A percentile compares a stretch with the other conserved stretches of the same genome.
These are phyloP conservation scores for Acanthurus lineatus DNA, from an alignment of 2,797 vertebrate genomes.

Conservation along the genomic window DNA sequence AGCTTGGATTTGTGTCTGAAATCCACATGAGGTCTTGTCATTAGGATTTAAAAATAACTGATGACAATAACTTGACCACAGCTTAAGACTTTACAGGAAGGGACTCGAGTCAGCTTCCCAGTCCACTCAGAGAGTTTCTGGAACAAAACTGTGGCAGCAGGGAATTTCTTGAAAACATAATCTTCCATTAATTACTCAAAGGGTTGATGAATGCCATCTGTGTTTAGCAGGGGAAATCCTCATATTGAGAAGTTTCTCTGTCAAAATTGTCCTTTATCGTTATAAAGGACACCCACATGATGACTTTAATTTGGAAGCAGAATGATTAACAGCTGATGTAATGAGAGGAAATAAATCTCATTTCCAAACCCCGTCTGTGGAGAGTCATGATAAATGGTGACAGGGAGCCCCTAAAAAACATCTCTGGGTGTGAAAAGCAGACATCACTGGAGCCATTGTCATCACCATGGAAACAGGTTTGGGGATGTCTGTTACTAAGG, in stretches of 20 bases:
- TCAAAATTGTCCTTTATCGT: constrained; percentile 34
- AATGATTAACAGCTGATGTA: constrained; percentile 33
- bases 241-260: constrained; percentile 14
- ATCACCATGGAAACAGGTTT: constrained; percentile 63
- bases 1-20: constrained; percentile 49
- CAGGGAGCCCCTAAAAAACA: constrained; percentile 23
- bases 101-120: constrained; percentile 45
- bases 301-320: constrained; percentile 18
- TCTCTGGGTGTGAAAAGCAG: constrained; percentile 25
- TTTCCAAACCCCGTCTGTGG: constrained; percentile 28
- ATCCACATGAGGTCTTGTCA: constrained; percentile 62
- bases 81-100: constrained; percentile 59
- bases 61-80: constrained; percentile 72
- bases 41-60: constrained; percentile 63
- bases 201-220: constrained; percentile 57
- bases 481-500: constrained; percentile 49
- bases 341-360: constrained; percentile 39
- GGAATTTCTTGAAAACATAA: constrained; percentile 59
- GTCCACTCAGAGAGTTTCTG: constrained; percentile 33
- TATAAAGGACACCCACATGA: constrained; percentile 23
- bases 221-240: constrained; percentile 53
- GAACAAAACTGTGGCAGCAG: constrained; percentile 58
- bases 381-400: constrained; percentile 48
- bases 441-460: constrained; percentile 28
- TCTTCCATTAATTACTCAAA: constrained; percentile 50